Evolutionary conservation across 2,888 invertebrate species (phyloP).

Genomic region (Philonicus albiceps): DNA sequence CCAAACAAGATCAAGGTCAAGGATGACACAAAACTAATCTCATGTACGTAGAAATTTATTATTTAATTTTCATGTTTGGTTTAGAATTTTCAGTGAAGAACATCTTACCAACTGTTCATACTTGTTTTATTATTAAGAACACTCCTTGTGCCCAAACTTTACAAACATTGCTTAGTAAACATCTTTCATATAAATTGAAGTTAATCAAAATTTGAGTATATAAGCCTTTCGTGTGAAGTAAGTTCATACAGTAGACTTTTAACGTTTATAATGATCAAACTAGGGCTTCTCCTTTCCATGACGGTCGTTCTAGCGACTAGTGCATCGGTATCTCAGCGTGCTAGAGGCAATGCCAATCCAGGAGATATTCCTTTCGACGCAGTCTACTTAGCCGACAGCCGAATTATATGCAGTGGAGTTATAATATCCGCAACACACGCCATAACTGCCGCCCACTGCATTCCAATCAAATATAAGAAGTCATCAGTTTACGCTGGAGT

Average conservation of each 20-base stretch:
- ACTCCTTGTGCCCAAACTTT: not conserved
- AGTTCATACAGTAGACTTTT: not conserved
- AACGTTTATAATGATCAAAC: not conserved
- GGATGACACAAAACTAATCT: too few species aligned
- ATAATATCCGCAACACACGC: not conserved
- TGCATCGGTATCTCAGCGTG: not conserved
- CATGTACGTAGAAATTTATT: too few species aligned
- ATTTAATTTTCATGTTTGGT: not conserved
- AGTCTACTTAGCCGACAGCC: not conserved
- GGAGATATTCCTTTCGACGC: not conserved
- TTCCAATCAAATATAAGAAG: not conserved
- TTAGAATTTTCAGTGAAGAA: not conserved
- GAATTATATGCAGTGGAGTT: not conserved
- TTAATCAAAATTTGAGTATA: not conserved
- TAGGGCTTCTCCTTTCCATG: not conserved
- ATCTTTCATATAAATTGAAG: not conserved
- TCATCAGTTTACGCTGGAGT: not conserved
- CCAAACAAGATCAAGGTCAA: too few species aligned
- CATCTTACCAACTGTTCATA: not conserved
- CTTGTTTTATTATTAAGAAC: not conserved
- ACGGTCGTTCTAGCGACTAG: not conserved
- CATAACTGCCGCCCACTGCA: not conserved
- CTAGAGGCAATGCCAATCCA: not conserved
- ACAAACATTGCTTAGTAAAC: not conserved
- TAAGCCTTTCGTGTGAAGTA: not conserved